Conservation (phyloP, 2,888 invertebrate species). For the Dromius quadrimaculatus region DNA sequence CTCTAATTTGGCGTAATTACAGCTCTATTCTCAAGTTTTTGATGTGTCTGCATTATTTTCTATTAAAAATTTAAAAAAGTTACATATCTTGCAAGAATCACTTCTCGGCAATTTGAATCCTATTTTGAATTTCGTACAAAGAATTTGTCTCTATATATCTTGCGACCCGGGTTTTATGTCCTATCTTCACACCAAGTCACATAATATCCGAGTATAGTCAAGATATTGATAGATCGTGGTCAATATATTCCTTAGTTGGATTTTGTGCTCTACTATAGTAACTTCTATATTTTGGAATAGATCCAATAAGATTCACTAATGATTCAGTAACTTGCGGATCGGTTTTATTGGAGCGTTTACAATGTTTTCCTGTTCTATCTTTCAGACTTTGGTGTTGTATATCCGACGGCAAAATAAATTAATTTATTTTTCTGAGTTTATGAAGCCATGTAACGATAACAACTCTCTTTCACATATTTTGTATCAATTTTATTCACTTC, state of each 20-base stretch:
- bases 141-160: conserved; percentile 46
- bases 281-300: conserved; percentile 52
- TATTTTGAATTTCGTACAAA: conserved; percentile 54
- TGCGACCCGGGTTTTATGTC: neutral
- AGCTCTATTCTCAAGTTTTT: conserved; percentile 27
- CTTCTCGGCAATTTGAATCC: conserved; percentile 55
- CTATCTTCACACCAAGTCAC: conserved; percentile 1
- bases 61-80: conserved; percentile 48
- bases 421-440: conserved; percentile 49
- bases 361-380: neutral
- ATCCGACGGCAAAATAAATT: conserved; percentile 26
- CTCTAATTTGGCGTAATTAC: conserved; percentile 52
- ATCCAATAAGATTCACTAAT: conserved; percentile 52
- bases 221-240: neutral
- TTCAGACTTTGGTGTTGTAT: neutral
- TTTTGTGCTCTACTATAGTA: conserved; percentile 53
- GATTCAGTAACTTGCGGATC: conserved; percentile 41
- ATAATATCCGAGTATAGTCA: neutral
- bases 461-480: neutral
- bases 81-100: conserved; percentile 54
- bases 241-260: conserved; percentile 34
- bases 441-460: conserved; percentile 53
- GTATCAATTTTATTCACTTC: conserved; percentile 52
- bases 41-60: conserved; percentile 12
- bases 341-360: conserved; percentile 14